phyloP scores from a whole-genome alignment of 64 coral and sea anemone genomes.

The Astreopora myriophthalma region DNA sequence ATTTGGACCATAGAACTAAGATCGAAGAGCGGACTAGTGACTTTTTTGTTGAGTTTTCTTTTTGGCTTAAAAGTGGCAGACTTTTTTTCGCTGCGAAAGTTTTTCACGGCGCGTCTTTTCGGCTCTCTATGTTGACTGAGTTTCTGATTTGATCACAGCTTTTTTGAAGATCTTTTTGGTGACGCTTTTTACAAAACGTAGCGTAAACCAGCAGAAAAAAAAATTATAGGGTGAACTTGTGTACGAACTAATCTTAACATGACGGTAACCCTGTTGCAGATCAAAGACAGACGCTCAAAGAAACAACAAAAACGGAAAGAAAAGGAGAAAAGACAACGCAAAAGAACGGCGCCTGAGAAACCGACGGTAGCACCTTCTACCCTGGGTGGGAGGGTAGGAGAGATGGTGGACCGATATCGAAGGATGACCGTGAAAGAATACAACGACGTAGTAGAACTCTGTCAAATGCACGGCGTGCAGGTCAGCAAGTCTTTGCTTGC shows the following conservation, averaged over 20 bases:
- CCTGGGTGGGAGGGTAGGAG: conserved; percentile 67
- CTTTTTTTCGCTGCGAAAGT: too few relatives aligned
- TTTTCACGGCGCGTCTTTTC: too few relatives aligned
- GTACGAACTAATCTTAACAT: neutral
- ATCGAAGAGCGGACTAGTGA: neutral
- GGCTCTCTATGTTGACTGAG: too few relatives aligned
- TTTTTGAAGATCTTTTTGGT: too few relatives aligned
- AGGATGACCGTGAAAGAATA: conserved; percentile 87
- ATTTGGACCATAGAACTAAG: neutral
- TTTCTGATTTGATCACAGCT: too few relatives aligned
- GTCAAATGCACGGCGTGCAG: conserved; percentile 95
- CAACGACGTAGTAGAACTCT: conserved; percentile 82
- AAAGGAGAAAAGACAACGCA: conserved; percentile 89
- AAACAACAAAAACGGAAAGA: conserved; percentile 96
- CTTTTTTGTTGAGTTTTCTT: neutral
- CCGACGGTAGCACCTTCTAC: conserved; percentile 68
- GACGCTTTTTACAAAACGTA: too few relatives aligned
- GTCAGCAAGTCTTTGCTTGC: conserved; percentile 79
- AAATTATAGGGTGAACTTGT: neutral
- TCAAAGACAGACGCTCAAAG: conserved; percentile 81
- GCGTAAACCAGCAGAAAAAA: too few relatives aligned
- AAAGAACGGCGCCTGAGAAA: conserved; percentile 60
- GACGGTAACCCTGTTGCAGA: conserved; percentile 18
- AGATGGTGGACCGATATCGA: conserved; percentile 78
- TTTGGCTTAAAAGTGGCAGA: too few relatives aligned